These are phyloP conservation scores for Drosophila lini DNA, from an alignment of 1,140 invertebrate genomes.

Conservation along the genomic window DNA sequence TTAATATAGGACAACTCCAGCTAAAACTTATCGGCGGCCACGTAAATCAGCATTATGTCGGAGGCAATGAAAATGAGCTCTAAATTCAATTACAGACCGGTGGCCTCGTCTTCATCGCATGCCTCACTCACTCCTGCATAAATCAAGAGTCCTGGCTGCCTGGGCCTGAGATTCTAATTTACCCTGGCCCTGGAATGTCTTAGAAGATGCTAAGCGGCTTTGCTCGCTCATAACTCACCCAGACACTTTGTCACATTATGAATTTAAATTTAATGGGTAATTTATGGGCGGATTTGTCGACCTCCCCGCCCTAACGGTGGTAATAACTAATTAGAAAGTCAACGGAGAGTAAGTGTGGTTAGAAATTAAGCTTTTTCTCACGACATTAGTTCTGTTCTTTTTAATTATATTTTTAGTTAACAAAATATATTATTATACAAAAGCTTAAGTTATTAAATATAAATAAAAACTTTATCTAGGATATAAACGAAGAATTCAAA, in stretches of 20 bases:
- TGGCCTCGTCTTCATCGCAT: conserved; percentile 39
- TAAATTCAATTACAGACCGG: conserved; percentile 77
- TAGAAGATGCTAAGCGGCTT: conserved; percentile 78
- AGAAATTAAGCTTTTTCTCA: not conserved
- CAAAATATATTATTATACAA: not conserved
- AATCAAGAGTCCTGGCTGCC: conserved; percentile 53
- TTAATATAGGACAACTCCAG: conserved; percentile 71
- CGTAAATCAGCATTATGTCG: conserved; percentile 80
- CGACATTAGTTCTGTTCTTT: not conserved
- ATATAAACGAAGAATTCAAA: too few species aligned
- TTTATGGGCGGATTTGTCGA: conserved; percentile 68
- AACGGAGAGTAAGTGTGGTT: conserved; percentile 3
- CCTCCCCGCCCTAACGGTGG: conserved; percentile 18
- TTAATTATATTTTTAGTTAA: not conserved
- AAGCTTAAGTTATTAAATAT: too few species aligned
- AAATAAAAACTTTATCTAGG: too few species aligned
- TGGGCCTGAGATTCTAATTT: conserved; percentile 53
- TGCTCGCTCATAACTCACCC: conserved; percentile 69
- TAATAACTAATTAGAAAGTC: conserved; percentile 55
- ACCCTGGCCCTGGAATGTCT: conserved; percentile 55
- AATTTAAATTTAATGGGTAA: conserved; percentile 80
- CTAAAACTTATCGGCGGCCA: conserved; percentile 54
- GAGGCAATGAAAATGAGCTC: conserved; percentile 77
- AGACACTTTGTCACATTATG: conserved; percentile 71
- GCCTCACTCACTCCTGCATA: conserved; percentile 48